A percentile compares a stretch with the other conserved stretches of the same genome.
phyloP scores from a whole-genome alignment of 2,113 vertebrate species.

The Odobenus rosmarus region DNA sequence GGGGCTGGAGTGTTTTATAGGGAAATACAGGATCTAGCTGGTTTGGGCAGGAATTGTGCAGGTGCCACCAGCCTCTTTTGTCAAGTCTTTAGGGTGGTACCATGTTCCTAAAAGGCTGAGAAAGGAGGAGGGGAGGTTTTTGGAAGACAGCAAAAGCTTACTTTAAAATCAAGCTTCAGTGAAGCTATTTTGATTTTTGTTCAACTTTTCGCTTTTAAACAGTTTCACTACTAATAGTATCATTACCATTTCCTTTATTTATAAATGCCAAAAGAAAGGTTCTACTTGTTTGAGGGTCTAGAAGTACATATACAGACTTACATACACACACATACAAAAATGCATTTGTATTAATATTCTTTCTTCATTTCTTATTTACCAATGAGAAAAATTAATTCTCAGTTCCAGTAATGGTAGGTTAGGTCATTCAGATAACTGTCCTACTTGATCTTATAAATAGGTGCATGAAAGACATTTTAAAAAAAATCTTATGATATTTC shows the following conservation, averaged over 20 bases:
- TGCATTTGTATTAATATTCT: rapidly evolving
- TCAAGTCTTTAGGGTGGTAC: neutral
- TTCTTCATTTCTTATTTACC: neutral
- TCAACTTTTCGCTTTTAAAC: neutral
- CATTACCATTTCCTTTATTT: neutral
- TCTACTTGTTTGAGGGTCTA: neutral
- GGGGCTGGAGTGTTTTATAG: neutral
- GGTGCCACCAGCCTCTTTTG: rapidly evolving
- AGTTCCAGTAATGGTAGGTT: neutral
- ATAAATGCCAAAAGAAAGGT: neutral
- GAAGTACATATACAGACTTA: neutral
- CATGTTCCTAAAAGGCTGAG: neutral
- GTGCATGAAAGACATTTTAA: neutral
- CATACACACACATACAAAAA: neutral
- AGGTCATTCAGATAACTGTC: neutral
- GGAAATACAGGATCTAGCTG: neutral
- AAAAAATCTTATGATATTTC: neutral
- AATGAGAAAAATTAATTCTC: neutral
- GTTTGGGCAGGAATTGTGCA: neutral
- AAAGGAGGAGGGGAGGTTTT: neutral
- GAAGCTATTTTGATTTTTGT: neutral
- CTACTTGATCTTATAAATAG: neutral
- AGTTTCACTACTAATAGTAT: neutral
- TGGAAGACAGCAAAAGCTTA: neutral
- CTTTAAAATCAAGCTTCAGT: neutral